phyloP scores from a whole-genome alignment of 35 echinoderm and acorn worm species.

The Anneissia japonica region DNA sequence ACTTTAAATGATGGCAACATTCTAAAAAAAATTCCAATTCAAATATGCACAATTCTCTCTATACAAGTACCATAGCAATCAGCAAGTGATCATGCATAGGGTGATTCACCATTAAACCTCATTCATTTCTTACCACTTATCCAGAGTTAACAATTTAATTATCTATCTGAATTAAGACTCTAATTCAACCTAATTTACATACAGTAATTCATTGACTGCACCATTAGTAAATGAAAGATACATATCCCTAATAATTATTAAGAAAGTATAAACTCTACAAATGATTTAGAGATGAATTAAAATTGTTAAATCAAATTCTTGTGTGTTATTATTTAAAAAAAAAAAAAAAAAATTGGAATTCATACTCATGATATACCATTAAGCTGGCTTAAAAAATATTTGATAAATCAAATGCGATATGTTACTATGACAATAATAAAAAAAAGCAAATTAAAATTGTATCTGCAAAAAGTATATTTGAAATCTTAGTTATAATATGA shows the following conservation, averaged over 20 bases:
- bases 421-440: background rate
- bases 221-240: background rate
- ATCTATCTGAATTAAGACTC: too few species aligned
- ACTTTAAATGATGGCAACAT: too few species aligned
- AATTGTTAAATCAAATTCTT: background rate
- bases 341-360: background rate
- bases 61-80: too few species aligned
- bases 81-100: too few species aligned
- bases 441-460: background rate
- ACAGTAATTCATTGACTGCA: background rate
- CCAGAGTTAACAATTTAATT: too few species aligned
- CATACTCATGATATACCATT: background rate
- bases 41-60: too few species aligned
- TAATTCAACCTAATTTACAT: background rate
- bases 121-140: too few species aligned
- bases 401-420: background rate
- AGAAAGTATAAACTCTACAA: background rate
- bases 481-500: background rate
- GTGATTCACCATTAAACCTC: too few species aligned
- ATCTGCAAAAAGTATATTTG: background rate
- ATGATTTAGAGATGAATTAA: too few species aligned
- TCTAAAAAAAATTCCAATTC: too few species aligned
- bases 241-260: background rate
- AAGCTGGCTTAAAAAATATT: background rate
- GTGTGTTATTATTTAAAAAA: background rate